phyloP scores from a whole-genome alignment of 1,140 invertebrate species.

The Lepidostoma basale region DNA sequence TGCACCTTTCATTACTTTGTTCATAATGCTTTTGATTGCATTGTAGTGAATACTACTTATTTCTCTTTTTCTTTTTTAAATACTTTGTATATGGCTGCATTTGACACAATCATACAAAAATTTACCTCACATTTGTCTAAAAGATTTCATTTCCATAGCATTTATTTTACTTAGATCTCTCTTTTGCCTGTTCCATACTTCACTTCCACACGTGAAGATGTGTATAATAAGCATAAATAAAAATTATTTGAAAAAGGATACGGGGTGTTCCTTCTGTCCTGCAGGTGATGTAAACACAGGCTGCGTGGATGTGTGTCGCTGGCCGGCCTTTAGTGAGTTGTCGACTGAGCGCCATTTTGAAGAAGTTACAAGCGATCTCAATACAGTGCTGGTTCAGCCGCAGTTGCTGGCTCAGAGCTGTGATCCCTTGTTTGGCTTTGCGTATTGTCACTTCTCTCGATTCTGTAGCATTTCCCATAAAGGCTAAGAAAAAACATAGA shows the following conservation, averaged over 20 bases:
- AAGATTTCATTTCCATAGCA: no score
- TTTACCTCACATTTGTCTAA: no score
- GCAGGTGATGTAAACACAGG: constrained; percentile 97
- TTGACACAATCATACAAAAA: no score
- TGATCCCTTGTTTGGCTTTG: constrained; percentile 85
- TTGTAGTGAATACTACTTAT: no score
- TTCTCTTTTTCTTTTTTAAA: no score
- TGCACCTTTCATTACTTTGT: no score
- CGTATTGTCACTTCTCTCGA: constrained; percentile 88
- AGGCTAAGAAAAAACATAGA: constrained; percentile 64
- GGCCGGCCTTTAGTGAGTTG: constrained; percentile 91
- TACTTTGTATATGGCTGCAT: no score
- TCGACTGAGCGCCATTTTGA: constrained; percentile 90
- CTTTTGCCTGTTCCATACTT: no score
- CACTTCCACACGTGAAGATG: not conserved
- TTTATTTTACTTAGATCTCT: no score
- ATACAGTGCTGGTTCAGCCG: constrained; percentile 89
- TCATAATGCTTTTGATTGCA: no score
- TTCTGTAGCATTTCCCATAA: constrained; percentile 81
- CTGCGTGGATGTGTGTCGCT: constrained; percentile 91
- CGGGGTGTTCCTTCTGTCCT: constrained; percentile 91
- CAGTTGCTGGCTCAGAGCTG: constrained; percentile 77
- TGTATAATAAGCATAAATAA: no score
- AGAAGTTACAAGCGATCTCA: constrained; percentile 94
- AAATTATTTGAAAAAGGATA: constrained; percentile 73